Percentiles rank a stretch among this genome's conserved stretches.
Evolutionary conservation across 2,888 invertebrate genomes (phyloP).

Genomic region (Junonia oenone): DNA sequence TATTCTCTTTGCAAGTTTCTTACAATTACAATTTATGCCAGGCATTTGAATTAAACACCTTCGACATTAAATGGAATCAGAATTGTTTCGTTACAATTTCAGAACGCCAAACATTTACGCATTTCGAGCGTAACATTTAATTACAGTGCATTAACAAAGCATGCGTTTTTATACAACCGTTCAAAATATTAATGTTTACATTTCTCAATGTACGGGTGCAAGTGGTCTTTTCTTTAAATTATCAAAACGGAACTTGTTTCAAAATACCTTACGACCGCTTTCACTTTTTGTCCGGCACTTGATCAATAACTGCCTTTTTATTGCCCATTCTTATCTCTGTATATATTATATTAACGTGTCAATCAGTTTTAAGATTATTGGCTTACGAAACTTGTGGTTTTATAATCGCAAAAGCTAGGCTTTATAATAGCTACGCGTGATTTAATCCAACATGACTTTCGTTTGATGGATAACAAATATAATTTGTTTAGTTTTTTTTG

Average conservation of each 20-base stretch:
- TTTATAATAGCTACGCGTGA: too few species aligned
- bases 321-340: constrained; percentile 2
- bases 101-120: too few species aligned
- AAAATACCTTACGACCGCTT: constrained; percentile 35
- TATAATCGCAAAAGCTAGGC: not conserved
- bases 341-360: not conserved
- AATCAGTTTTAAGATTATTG: not conserved
- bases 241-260: constrained; percentile 42
- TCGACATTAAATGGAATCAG: too few species aligned
- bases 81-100: too few species aligned
- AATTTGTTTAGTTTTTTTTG: too few species aligned
- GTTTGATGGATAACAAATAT: too few species aligned
- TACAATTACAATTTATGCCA: too few species aligned
- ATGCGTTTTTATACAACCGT: not conserved
- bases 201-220: not conserved
- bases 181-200: not conserved
- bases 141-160: too few species aligned
- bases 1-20: too few species aligned
- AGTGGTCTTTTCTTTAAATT: constrained; percentile 26
- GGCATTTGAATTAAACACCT: too few species aligned
- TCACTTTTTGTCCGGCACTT: constrained; percentile 38
- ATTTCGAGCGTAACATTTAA: too few species aligned
- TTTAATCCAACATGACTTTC: too few species aligned
- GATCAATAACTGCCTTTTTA: constrained; percentile 29
- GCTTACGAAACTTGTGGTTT: not conserved